A percentile compares a stretch with the other conserved stretches of the same genome.
Evolutionary conservation across 2,113 vertebrate species (phyloP).

Genomic region (Propithecus coquereli): DNA sequence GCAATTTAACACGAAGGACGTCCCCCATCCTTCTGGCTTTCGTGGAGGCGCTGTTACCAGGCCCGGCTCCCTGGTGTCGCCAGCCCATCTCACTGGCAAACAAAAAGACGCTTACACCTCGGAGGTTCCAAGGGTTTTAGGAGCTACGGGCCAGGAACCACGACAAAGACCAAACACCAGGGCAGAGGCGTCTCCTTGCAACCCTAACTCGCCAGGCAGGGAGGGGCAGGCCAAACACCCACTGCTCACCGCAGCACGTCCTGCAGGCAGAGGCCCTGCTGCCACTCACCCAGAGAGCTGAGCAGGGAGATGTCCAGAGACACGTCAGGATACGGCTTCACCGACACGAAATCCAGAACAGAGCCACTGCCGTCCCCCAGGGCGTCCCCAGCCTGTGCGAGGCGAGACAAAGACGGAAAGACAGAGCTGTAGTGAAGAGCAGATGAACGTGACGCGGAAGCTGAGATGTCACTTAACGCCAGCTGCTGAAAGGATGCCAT

Average conservation of each 20-base stretch:
- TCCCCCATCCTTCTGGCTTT: background rate
- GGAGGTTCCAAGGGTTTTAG: background rate
- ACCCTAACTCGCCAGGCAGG: background rate
- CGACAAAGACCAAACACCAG: background rate
- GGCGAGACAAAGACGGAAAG: background rate
- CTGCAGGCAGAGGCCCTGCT: background rate
- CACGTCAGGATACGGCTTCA: slow-evolving; percentile 93
- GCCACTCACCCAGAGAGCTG: slow-evolving; percentile 89
- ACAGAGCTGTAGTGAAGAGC: background rate
- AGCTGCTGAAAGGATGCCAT: fast-evolving
- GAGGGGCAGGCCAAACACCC: background rate
- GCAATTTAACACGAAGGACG: no score
- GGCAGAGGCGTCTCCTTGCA: background rate
- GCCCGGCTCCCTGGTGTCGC: no score
- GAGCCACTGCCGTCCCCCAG: slow-evolving; percentile 85
- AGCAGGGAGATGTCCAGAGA: slow-evolving; percentile 95
- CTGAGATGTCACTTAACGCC: background rate
- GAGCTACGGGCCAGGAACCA: background rate
- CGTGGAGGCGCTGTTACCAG: no score
- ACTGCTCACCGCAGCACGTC: no score
- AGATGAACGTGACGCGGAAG: background rate
- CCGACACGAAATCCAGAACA: slow-evolving; percentile 93
- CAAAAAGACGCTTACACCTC: background rate
- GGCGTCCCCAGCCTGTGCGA: slow-evolving; percentile 85
- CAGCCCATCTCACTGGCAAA: no score